These are phyloP conservation scores for Danio albolineatus DNA, from an alignment of 2,797 vertebrate genomes.

Conservation along the genomic window DNA sequence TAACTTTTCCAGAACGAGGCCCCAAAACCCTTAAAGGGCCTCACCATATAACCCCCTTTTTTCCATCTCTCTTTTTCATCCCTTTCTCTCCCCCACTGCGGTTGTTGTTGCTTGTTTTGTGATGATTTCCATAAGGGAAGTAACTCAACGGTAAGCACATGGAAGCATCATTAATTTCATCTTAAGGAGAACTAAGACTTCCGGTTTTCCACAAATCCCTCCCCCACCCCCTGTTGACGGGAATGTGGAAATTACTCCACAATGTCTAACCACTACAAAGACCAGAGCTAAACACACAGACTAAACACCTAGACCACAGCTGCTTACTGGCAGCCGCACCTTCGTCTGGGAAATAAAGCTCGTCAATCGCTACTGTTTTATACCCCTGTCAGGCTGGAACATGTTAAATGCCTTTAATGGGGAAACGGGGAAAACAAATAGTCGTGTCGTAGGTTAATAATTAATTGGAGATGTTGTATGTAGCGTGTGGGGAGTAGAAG, in stretches of 20 bases:
- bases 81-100: constrained; percentile 17
- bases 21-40: constrained; percentile 14
- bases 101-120: constrained; percentile 49
- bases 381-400: constrained; percentile 42
- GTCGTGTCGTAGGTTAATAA: constrained; percentile 43
- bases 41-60: constrained; percentile 23
- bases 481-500: background rate
- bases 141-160: constrained; percentile 57
- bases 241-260: constrained; percentile 58
- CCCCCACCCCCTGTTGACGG: constrained; percentile 49
- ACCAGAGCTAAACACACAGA: constrained; percentile 54
- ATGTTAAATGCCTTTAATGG: constrained; percentile 47
- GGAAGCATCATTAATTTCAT: constrained; percentile 59
- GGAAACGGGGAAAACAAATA: constrained; percentile 37
- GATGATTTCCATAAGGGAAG: constrained; percentile 61
- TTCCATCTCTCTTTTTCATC: constrained; percentile 44
- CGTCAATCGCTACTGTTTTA: constrained; percentile 35
- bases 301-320: constrained; percentile 62
- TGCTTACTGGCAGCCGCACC: constrained; percentile 61
- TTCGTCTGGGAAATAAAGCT: constrained; percentile 56
- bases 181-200: constrained; percentile 47
- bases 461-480: constrained; percentile 34
- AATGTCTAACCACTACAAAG: constrained; percentile 62
- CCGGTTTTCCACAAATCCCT: constrained; percentile 57
- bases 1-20: constrained; percentile 15